Evolutionary conservation across 2,113 vertebrate genomes (phyloP), one percentile per base, ranked within the genome.

Genomic region (Malurus melanocephalus): DNA sequence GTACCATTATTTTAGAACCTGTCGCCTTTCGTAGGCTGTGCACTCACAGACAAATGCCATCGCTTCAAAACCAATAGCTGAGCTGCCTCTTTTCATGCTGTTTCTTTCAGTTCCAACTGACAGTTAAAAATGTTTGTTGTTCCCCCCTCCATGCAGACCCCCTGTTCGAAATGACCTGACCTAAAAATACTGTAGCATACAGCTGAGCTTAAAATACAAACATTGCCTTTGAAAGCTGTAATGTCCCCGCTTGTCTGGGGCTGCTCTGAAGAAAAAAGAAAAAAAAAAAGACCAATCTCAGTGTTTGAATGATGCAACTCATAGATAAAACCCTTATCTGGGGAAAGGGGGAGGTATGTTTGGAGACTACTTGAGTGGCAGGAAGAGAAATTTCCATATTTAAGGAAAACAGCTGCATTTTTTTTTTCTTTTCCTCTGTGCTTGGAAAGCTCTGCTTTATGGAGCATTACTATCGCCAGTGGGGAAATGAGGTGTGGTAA

Each of bases 1-100:
- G 80, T 79, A 59, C 93, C 82, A 90, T 95, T 94, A 94, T 93
- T 96, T 91, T 62, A 91, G 87, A 94, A 91, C 75, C 90, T 95
- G 90, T 95, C 90, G 64, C 85, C 77, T 95, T 92, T 95, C 5
- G n/a, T 94, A 91, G 87, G 65, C 84, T 93, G 0, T 92, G 87
- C 5, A 16, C 83, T 94, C 85, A 28, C 28, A 96, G 95, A 96
- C 85, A 93, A 93, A 93, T 95, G 88, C 88, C 93, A 84, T 65
- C 68, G 57, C 85, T 96, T 95, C 94, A 95, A 95, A 95, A 93
- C 90, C 94, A 93, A 91, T 90, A 87, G 88, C 86, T 88, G 69
- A 94, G 88, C 93, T 93, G 88, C 92, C 92, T 91, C 65, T 93
- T 93, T 85, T 93, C 84, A 55, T 85, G 76, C 88, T 43, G 46